These are phyloP conservation scores for Melanerpes formicivorus DNA, from an alignment of 2,113 vertebrate species.

Conservation along the genomic window DNA sequence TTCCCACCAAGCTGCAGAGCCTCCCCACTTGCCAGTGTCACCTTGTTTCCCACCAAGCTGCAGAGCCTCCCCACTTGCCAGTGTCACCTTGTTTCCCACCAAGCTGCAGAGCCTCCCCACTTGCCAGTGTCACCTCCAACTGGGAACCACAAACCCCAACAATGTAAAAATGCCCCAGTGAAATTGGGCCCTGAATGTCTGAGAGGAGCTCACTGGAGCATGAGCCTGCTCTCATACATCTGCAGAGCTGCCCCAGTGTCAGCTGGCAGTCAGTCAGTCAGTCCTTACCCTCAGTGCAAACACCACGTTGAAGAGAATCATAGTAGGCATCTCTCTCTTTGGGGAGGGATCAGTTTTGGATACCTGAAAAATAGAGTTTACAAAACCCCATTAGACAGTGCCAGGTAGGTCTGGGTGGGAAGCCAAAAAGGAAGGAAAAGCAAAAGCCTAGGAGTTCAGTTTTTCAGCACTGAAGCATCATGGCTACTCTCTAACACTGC, in stretches of 20 bases:
- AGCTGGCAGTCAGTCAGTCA: background rate
- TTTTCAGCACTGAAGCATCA: background rate
- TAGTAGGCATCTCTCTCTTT: slow-evolving; percentile 96
- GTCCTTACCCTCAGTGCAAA: slow-evolving; percentile 94
- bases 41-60: no score
- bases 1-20: no score
- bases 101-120: no score
- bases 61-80: background rate
- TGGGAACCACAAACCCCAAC: no score
- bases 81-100: background rate
- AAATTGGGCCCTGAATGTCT: background rate
- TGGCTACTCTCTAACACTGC: background rate
- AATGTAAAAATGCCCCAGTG: background rate
- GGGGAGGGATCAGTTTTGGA: slow-evolving; percentile 97
- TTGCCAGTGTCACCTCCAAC: background rate
- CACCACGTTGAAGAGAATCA: slow-evolving; percentile 98
- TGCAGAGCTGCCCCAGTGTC: background rate
- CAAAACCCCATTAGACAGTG: background rate
- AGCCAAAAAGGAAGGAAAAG: background rate
- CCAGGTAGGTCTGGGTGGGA: background rate
- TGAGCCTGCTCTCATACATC: background rate
- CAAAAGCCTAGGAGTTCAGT: background rate
- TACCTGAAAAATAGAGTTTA: slow-evolving; percentile 78
- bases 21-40: background rate
- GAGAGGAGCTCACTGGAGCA: background rate